Percentiles rank a stretch among this genome's conserved stretches.
Evolutionary conservation across 2,113 vertebrate species (phyloP).

Genomic region (Probosciger aterrimus): DNA sequence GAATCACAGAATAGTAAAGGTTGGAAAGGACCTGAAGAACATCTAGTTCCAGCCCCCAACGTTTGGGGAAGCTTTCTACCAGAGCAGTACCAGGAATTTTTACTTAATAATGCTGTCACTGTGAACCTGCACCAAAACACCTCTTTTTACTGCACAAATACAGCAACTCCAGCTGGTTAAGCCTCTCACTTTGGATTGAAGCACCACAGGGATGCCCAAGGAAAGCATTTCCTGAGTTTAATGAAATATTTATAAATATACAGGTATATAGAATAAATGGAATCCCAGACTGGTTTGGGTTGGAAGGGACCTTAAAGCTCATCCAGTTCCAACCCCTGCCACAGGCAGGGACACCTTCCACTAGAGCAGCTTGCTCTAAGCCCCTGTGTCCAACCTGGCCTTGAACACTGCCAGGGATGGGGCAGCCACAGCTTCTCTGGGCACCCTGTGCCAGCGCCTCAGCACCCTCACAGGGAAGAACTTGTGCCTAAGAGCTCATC

Average conservation of each 20-base stretch:
- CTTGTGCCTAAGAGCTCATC: no score
- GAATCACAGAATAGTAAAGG: background rate
- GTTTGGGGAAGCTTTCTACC: background rate
- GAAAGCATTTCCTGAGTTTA: background rate
- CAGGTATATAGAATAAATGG: background rate
- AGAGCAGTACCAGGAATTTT: background rate
- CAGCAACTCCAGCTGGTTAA: background rate
- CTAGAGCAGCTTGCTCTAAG: no score
- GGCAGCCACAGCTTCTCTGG: no score
- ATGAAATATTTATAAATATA: background rate
- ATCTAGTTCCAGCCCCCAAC: no score
- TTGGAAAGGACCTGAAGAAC: background rate
- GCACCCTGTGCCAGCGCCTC: no score
- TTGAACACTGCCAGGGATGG: no score
- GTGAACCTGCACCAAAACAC: fast-evolving
- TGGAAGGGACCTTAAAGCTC: background rate
- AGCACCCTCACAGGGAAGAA: no score
- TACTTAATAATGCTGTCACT: fast-evolving
- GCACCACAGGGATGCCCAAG: background rate
- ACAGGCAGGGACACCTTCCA: no score
- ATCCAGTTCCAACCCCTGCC: no score
- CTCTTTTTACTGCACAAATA: background rate
- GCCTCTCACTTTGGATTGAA: background rate
- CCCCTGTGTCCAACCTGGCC: no score
- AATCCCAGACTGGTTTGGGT: background rate